phyloP scores from a whole-genome alignment of 2,797 vertebrate genomes.

The Ataeniobius toweri region DNA sequence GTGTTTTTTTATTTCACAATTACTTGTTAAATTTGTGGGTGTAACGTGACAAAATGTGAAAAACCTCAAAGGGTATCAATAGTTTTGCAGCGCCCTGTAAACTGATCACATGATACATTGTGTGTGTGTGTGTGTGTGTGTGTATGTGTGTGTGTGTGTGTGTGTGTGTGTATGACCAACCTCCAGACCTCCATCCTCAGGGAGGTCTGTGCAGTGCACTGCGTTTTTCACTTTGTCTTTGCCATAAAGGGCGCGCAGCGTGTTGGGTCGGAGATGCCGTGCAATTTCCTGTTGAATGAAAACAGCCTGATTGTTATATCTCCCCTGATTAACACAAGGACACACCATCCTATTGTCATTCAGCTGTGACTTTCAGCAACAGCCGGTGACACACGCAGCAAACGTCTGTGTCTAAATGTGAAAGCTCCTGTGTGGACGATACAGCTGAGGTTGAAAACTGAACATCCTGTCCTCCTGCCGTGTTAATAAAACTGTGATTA shows the following conservation, averaged over 20 bases:
- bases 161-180: conserved; percentile 72
- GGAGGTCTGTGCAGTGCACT: conserved; percentile 92
- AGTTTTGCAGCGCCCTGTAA: no score
- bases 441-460: conserved; percentile 9
- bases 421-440: neutral
- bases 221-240: conserved; percentile 90
- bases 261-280: conserved; percentile 85
- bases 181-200: conserved; percentile 90
- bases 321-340: conserved; percentile 4
- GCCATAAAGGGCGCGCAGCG: conserved; percentile 88
- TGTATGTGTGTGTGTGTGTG: conserved; percentile 3
- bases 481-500: conserved; percentile 51
- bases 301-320: conserved; percentile 17
- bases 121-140: conserved; percentile 4
- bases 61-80: no score
- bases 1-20: neutral
- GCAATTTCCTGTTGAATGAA: conserved; percentile 84
- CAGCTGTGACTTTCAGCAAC: neutral
- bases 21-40: neutral
- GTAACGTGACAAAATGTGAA: no score
- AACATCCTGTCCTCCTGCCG: conserved; percentile 46
- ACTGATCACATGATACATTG: neutral
- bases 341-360: neutral
- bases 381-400: neutral
- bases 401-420: neutral